phyloP scores from a whole-genome alignment of 2,888 invertebrate genomes.

The Crepidodera aurea region DNA sequence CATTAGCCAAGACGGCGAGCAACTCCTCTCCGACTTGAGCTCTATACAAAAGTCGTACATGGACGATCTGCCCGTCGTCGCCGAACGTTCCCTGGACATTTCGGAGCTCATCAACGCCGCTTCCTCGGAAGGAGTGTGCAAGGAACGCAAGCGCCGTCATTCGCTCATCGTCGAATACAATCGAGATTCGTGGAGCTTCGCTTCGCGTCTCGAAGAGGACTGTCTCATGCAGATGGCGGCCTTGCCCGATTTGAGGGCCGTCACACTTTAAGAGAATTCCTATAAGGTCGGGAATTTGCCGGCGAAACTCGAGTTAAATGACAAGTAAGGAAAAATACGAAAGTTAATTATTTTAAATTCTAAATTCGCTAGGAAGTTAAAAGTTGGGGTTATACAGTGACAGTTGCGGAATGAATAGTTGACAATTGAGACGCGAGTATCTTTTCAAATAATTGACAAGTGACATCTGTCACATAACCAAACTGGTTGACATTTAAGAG shows the following conservation, averaged over 20 bases:
- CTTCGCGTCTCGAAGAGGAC: conserved; percentile 59
- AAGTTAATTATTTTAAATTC: not conserved
- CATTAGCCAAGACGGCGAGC: conserved; percentile 68
- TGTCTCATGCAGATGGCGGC: conserved; percentile 56
- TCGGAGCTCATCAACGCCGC: conserved; percentile 2
- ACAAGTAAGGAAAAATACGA: not conserved
- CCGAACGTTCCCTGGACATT: conserved; percentile 14
- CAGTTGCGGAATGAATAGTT: no score
- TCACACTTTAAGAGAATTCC: conserved; percentile 52
- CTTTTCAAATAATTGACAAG: no score
- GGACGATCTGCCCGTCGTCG: conserved; percentile 46
- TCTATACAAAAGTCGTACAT: conserved; percentile 64
- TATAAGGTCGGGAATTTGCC: conserved; percentile 24
- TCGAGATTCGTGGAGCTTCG: conserved; percentile 64
- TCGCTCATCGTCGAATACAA: conserved; percentile 47
- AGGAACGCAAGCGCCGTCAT: conserved; percentile 67
- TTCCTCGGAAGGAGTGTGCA: conserved; percentile 22
- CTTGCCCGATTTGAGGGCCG: conserved; percentile 56
- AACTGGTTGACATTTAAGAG: no score
- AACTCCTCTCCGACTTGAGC: conserved; percentile 68
- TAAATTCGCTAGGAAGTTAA: no score
- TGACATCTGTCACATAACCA: no score
- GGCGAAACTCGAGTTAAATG: conserved; percentile 22
- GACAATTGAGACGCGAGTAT: no score
- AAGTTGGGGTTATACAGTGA: no score